Base-by-base conservation (phyloP, 2,888 invertebrate species). In the Nudaria mundana region DNA sequence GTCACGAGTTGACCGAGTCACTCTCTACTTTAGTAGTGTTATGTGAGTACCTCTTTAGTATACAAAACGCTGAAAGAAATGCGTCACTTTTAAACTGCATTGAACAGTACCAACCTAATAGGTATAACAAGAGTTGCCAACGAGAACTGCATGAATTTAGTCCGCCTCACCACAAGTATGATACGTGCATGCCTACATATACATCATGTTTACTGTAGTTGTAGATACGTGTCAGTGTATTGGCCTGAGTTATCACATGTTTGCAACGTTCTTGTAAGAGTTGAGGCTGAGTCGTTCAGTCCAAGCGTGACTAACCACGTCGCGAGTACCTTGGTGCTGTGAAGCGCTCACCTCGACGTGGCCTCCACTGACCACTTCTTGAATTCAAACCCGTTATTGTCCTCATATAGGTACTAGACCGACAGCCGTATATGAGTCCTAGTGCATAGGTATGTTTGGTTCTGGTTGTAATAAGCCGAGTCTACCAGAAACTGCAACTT, bases 311-410 rank as follows among this genome's bases (percentile, higher is more conserved):
- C 82, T 83, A 81, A 82, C 76, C 68, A 68, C 61, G 56, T 55
- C 64, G 61, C 67, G 58, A 67, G 66, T 66, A 70, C 70, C 72
- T 72, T 70, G 72, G 68, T 71, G 59, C 45, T 41, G 52, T 30
- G 74, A 71, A 76, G 74, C 75, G 81, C 68, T 80, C 80, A 80
- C 82, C 81, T 81, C 76, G 77, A 53, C 61, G 67, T 69, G 82
- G 82, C 83, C 83, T 83, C 83, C 74, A 71, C 66, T 66, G 69
- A 76, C 77, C 78, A 81, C 76, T 76, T 78, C 82, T 82, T 81
- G 76, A 73, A 74, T 68, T 64, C 68, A 80, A 81, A 82, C 81
- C 72, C 66, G 81, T 81, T 81, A 72, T 66, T 67, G 58, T 66
- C 67, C 71, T 67, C 67, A 53, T 41, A 52, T 56, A 67, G n/a